Base-by-base conservation (phyloP, 1,140 invertebrate genomes). In the Caenorhabditis remanei region DNA sequence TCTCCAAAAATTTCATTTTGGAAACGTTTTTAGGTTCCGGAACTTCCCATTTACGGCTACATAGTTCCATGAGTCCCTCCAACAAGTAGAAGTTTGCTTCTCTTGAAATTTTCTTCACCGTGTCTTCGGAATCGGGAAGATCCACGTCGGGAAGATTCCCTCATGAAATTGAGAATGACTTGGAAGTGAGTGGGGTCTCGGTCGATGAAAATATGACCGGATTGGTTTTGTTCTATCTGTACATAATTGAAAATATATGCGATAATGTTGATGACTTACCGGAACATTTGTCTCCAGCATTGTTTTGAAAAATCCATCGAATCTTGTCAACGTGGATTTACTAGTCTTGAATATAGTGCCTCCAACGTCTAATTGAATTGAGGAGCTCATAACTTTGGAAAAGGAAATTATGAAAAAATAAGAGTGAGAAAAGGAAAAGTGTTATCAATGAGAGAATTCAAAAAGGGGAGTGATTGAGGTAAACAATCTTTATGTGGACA, bases 151-250 rank as follows among this genome's bases (percentile, higher is more conserved):
- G 40, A 43, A n/a, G n/a, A n/a, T n/a, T 67, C 65, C 8, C 65
- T 67, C 65, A 67, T 67, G 19, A 43, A 67, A 46, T 67, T 67
- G 4, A 67, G 65, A 43, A 67, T 67, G 4, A 67, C 4, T 4
- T 16, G 40, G 41, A 67, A 67, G 41, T 67, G 65, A 14, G 9
- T 67, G 40, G 65, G 65, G 41, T 41, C 32, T 19, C 65, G 32
- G 16, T 67, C 65, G 13, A 67, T 67, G 65, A 67, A 67, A 43
- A 67, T 43, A 7, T 7, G 43, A 7, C 40, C 32, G 65, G 8
- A 43, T 67, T 43, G 8, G 13, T 67, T 14, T 41, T 41, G 41
- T 43, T 67, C 41, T 5, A 67, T 0, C 65, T 67, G 32, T 1
- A 32, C 0, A 32, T 32, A 32, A 32, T 32, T 32, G 1, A 32